phyloP scores from a whole-genome alignment of 37 sponge, comb jelly and placozoan species.

The Haliclona indistincta region DNA sequence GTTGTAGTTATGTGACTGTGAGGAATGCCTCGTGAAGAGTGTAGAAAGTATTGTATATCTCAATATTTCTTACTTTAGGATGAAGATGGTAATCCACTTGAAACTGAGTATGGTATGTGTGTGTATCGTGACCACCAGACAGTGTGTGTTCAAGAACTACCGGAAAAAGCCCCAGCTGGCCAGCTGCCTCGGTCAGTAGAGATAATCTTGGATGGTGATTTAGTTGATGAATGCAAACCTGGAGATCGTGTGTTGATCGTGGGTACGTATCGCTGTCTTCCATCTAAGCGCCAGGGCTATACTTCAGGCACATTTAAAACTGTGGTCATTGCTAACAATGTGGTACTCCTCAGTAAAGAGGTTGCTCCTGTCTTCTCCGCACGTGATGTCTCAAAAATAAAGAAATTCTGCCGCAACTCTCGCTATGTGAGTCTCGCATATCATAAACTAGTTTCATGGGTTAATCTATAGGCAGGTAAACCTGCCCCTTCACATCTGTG shows the following conservation, averaged over 20 bases:
- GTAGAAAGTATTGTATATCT: too few relatives aligned
- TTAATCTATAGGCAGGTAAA: neutral
- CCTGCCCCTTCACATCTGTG: too few relatives aligned
- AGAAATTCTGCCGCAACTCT: conserved; percentile 40
- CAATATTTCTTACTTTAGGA: too few relatives aligned
- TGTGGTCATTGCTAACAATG: conserved; percentile 83
- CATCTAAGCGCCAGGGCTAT: conserved; percentile 85
- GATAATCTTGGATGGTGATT: conserved; percentile 86
- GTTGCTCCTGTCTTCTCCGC: conserved; percentile 79
- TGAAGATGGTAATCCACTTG: conserved; percentile 95
- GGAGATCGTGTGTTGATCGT: conserved; percentile 90
- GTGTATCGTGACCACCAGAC: conserved; percentile 94
- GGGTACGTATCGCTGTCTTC: conserved; percentile 93
- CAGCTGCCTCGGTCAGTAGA: conserved; percentile 98
- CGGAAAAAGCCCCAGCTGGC: conserved; percentile 97
- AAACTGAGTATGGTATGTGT: conserved; percentile 98
- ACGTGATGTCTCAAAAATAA: conserved; percentile 83
- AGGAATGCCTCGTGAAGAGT: too few relatives aligned
- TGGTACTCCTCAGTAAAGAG: conserved; percentile 79
- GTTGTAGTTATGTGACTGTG: too few relatives aligned
- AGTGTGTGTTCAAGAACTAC: conserved; percentile 96
- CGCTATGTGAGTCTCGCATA: conserved; percentile 1
- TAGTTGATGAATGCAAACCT: conserved; percentile 96
- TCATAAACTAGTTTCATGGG: too few relatives aligned
- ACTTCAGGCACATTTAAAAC: conserved; percentile 93